Percentiles rank a stretch among this genome's conserved stretches.
Evolutionary conservation across 2,797 vertebrate species (phyloP).

Genomic region (Clarias laeviceps): DNA sequence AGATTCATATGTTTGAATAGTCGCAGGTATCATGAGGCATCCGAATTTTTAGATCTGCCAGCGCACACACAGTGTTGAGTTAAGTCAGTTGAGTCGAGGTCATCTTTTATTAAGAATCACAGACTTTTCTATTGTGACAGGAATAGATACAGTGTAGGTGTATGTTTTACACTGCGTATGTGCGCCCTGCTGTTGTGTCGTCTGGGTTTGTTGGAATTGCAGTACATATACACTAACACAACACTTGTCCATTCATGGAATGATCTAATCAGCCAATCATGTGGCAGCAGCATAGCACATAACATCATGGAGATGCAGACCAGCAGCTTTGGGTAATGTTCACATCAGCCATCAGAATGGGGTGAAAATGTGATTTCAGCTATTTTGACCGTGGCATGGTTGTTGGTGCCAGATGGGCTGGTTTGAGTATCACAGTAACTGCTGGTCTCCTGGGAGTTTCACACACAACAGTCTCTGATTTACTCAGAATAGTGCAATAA

Average conservation of each 20-base stretch:
- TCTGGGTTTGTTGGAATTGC: not conserved
- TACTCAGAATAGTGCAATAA: too few relatives aligned
- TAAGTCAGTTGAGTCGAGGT: not conserved
- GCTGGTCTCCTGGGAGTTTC: too few relatives aligned
- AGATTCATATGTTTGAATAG: slow-evolving; percentile 14
- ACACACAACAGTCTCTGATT: too few relatives aligned
- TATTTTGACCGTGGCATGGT: too few relatives aligned
- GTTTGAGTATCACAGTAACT: too few relatives aligned
- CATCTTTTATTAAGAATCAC: not conserved
- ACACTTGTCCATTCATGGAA: not conserved
- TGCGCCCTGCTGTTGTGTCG: not conserved
- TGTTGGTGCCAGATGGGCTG: too few relatives aligned
- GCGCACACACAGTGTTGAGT: not conserved
- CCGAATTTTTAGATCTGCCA: slow-evolving; percentile 4
- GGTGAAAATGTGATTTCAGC: too few relatives aligned
- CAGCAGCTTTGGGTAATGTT: too few relatives aligned
- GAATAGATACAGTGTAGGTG: not conserved
- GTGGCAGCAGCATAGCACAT: too few relatives aligned
- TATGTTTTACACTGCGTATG: not conserved
- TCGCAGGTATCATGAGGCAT: slow-evolving; percentile 6
- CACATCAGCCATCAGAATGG: not conserved
- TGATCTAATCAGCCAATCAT: too few relatives aligned
- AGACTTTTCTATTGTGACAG: not conserved
- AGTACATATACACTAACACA: not conserved
- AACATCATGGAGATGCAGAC: too few relatives aligned